Evolutionary conservation across 2,113 vertebrate species (phyloP).

Genomic region (Acanthisitta chloris): DNA sequence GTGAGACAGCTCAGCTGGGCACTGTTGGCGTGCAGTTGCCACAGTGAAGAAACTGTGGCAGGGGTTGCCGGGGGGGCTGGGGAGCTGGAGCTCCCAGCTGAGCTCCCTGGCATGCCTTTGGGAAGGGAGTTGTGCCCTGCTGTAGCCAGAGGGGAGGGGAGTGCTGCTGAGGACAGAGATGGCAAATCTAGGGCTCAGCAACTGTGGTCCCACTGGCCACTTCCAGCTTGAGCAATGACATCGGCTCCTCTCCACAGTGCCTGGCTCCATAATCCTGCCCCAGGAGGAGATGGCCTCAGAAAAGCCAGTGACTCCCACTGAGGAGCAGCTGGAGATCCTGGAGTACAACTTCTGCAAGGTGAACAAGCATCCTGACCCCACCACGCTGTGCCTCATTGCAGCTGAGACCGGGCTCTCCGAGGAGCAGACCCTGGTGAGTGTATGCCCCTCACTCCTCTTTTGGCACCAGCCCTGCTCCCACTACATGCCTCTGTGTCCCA

Average conservation of each 20-base stretch:
- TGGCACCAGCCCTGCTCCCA: not conserved
- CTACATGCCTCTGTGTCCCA: not conserved
- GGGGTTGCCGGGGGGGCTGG: not conserved
- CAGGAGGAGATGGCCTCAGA: conserved; percentile 58
- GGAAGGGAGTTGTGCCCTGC: not conserved
- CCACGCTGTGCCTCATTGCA: conserved; percentile 75
- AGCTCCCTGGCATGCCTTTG: not conserved
- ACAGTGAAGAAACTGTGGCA: not conserved
- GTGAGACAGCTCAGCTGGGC: conserved; percentile 10
- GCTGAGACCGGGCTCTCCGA: conserved; percentile 75
- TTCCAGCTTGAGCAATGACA: not conserved
- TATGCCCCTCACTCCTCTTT: fast-evolving
- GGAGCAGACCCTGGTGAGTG: conserved; percentile 76
- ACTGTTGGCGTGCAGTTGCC: fast-evolving
- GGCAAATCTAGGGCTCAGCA: not conserved
- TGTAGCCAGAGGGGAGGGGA: fast-evolving
- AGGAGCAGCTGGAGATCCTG: conserved; percentile 78
- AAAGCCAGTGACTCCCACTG: conserved; percentile 54
- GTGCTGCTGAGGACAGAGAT: not conserved
- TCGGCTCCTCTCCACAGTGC: not conserved
- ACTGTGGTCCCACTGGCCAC: not conserved
- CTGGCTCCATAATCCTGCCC: not conserved
- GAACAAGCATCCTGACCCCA: conserved; percentile 76
- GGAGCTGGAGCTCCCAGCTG: not conserved
- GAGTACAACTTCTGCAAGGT: conserved; percentile 78